phyloP scores from a whole-genome alignment of 1,140 invertebrate genomes.

The Chrysomallon squamiferum region DNA sequence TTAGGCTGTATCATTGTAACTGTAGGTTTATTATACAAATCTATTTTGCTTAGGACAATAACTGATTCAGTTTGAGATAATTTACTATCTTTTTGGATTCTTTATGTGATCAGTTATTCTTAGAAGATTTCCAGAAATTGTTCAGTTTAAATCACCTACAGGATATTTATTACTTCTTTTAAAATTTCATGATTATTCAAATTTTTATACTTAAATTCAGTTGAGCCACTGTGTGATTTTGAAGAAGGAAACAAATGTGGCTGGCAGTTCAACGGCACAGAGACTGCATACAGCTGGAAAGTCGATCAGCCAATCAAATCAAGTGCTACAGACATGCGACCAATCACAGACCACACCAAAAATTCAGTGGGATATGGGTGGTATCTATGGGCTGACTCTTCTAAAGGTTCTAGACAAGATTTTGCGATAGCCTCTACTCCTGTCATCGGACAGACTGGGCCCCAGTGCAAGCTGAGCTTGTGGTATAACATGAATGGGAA shows the following conservation, averaged over 20 bases:
- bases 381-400: constrained; percentile 42
- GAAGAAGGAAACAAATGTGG: constrained; percentile 30
- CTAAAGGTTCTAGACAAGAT: constrained; percentile 27
- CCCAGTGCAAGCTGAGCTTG: constrained; percentile 41
- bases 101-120: too few relatives aligned
- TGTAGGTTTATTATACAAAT: too few relatives aligned
- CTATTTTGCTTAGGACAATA: too few relatives aligned
- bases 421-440: constrained; percentile 35
- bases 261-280: constrained; percentile 29
- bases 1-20: too few relatives aligned
- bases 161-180: too few relatives aligned
- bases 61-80: too few relatives aligned
- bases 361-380: constrained; percentile 13
- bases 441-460: constrained; percentile 39
- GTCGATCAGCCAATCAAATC: constrained; percentile 21
- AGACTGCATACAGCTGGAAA: constrained; percentile 38
- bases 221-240: constrained; percentile 30
- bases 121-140: too few relatives aligned
- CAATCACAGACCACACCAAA: constrained; percentile 21
- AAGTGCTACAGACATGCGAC: constrained; percentile 3
- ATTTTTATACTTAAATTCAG: too few relatives aligned
- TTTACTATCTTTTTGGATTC: too few relatives aligned
- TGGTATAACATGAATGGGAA: constrained; percentile 47
- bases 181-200: too few relatives aligned
- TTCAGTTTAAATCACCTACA: too few relatives aligned